Percentiles rank a stretch among this genome's conserved stretches.
phyloP scores from a whole-genome alignment of 2,113 vertebrate species.

The Syngnathus floridae region DNA sequence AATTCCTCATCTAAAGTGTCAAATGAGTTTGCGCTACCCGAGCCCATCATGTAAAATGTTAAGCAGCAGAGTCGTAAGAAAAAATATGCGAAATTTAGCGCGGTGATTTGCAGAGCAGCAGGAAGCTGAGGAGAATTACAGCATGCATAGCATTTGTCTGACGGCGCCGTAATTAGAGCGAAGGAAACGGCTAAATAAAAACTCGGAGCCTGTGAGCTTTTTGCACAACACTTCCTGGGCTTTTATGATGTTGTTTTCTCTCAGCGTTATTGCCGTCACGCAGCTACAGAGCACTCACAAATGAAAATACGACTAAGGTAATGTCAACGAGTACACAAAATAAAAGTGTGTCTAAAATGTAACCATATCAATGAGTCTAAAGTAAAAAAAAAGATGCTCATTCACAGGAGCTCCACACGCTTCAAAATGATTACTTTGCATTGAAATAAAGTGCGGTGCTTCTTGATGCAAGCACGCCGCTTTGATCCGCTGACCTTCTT shows the following conservation, averaged over 20 bases:
- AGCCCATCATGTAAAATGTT: conserved; percentile 3
- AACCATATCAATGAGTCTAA: not conserved
- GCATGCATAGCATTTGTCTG: conserved; percentile 15
- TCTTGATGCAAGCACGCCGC: not conserved
- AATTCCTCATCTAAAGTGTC: conserved; percentile 1
- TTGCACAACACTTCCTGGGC: conserved; percentile 6
- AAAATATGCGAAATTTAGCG: conserved; percentile 1
- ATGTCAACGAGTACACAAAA: not conserved
- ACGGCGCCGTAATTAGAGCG: conserved; percentile 20
- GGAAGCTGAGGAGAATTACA: conserved; percentile 14
- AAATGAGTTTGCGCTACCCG: not conserved
- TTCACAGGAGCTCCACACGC: not conserved
- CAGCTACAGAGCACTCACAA: not conserved
- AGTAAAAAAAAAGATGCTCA: not conserved
- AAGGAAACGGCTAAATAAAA: conserved; percentile 14
- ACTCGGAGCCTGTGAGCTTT: conserved; percentile 19
- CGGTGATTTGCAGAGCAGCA: conserved; percentile 17
- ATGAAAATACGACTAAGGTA: not conserved
- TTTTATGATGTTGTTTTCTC: conserved; percentile 8
- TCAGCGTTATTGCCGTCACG: not conserved
- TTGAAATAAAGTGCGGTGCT: conserved; percentile 27
- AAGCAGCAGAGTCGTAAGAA: conserved; percentile 1
- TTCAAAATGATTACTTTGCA: not conserved
- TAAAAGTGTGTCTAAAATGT: not conserved
- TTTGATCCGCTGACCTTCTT: conserved; percentile 48